phyloP scores from a whole-genome alignment of 2,888 invertebrate species.

The Trachelus iudaicus region DNA sequence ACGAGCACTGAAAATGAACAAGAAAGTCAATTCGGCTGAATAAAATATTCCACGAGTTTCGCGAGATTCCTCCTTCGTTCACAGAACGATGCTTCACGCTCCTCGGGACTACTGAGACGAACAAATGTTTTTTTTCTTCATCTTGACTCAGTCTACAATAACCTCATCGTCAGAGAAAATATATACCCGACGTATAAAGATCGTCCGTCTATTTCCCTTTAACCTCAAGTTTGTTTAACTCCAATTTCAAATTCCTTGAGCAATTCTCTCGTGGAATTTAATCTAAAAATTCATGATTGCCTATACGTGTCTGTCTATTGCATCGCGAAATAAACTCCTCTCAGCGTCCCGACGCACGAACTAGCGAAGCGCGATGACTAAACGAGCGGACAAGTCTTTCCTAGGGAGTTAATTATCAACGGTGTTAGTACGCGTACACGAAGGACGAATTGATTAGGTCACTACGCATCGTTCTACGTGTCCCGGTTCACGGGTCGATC shows the following conservation, averaged over 20 bases:
- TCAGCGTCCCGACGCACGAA: neutral
- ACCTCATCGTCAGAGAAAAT: neutral
- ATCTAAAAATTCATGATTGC: neutral
- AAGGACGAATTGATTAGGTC: conserved; percentile 43
- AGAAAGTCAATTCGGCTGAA: neutral
- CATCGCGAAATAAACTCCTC: neutral
- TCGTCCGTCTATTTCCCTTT: neutral
- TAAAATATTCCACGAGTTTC: neutral
- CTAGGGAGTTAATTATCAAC: conserved; percentile 29
- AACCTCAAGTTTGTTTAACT: neutral
- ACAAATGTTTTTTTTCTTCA: neutral
- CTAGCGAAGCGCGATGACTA: neutral
- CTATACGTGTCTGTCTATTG: neutral
- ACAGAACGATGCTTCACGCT: no score
- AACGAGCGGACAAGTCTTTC: conserved; percentile 3
- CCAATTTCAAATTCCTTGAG: neutral
- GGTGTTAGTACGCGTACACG: conserved; percentile 34
- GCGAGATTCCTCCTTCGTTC: no score
- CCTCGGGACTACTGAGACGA: neutral
- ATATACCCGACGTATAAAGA: neutral
- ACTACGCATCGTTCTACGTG: conserved; percentile 6
- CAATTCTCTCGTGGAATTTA: neutral
- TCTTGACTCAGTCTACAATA: neutral
- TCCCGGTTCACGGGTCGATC: neutral
- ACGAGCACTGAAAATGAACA: conserved; percentile 22